A percentile compares a stretch with the other conserved stretches of the same genome.
These are phyloP conservation scores for Adineta ricciae DNA, from an alignment of 2,888 invertebrate genomes.

Conservation along the genomic window DNA sequence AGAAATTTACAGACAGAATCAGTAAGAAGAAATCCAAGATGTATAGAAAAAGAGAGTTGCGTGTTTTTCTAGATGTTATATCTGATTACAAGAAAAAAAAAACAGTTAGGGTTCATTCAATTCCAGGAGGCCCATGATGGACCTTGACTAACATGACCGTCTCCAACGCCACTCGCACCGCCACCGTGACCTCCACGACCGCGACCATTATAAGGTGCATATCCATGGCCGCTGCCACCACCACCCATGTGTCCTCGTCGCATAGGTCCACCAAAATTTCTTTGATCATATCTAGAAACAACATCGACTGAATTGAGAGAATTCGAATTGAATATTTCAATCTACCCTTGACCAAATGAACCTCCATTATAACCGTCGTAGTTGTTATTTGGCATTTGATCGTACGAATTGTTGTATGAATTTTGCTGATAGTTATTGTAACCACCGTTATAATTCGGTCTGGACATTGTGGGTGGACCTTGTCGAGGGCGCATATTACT, in stretches of 20 bases:
- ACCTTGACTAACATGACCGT: neutral
- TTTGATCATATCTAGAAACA: neutral
- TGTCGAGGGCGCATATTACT: neutral
- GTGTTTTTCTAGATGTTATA: neutral
- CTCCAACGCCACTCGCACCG: neutral
- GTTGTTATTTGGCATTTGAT: neutral
- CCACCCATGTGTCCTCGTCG: neutral
- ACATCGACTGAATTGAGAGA: too few relatives aligned
- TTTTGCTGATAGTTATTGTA: neutral
- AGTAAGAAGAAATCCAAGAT: neutral
- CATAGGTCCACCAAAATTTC: neutral
- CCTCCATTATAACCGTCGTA: neutral
- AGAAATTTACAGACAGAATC: neutral
- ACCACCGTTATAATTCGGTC: neutral
- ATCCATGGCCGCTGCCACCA: neutral
- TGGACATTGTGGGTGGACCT: neutral
- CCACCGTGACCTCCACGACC: neutral
- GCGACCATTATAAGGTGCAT: neutral
- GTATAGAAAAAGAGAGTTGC: neutral
- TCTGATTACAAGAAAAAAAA: neutral
- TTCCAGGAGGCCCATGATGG: slow-evolving; percentile 3
- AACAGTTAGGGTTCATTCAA: neutral
- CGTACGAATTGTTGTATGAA: neutral
- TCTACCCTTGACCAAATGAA: neutral
- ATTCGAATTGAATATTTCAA: too few relatives aligned